Conservation (phyloP, 1,140 invertebrate genomes). For the Drosophila cardini region DNA sequence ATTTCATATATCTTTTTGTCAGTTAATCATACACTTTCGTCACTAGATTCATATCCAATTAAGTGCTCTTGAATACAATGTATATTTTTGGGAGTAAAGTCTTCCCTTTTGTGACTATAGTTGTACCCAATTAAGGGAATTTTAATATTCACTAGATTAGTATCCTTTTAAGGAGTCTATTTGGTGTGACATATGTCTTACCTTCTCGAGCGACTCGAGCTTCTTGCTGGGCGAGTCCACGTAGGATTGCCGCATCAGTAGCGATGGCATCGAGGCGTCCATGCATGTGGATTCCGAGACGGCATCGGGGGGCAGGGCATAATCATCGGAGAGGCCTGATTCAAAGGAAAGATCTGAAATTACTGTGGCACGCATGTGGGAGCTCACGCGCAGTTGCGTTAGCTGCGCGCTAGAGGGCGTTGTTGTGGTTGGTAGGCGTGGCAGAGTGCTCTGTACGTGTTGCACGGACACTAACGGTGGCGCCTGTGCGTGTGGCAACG, state of each 20-base stretch:
- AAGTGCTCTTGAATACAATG: too few species aligned
- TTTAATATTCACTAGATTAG: too few species aligned
- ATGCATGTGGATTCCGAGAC: conserved; percentile 90
- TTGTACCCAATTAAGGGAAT: too few species aligned
- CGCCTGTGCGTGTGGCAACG: conserved; percentile 37
- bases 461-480: conserved; percentile 34
- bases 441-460: conserved; percentile 62
- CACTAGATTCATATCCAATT: too few species aligned
- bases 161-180: too few species aligned
- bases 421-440: conserved; percentile 41
- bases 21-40: too few species aligned
- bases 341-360: conserved; percentile 94
- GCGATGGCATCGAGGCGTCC: conserved; percentile 89
- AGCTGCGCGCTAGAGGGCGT: conserved; percentile 55
- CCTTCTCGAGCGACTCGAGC: conserved; percentile 93
- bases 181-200: too few species aligned
- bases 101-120: too few species aligned
- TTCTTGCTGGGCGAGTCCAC: conserved; percentile 89
- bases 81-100: too few species aligned
- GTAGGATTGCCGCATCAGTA: conserved; percentile 88
- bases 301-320: conserved; percentile 97
- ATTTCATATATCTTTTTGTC: too few species aligned
- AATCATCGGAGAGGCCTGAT: conserved; percentile 97
- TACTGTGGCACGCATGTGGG: conserved; percentile 84
- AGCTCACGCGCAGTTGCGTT: conserved; percentile 61